Base-by-base conservation (phyloP, 1,140 invertebrate genomes). In the Whitmania pigra region DNA sequence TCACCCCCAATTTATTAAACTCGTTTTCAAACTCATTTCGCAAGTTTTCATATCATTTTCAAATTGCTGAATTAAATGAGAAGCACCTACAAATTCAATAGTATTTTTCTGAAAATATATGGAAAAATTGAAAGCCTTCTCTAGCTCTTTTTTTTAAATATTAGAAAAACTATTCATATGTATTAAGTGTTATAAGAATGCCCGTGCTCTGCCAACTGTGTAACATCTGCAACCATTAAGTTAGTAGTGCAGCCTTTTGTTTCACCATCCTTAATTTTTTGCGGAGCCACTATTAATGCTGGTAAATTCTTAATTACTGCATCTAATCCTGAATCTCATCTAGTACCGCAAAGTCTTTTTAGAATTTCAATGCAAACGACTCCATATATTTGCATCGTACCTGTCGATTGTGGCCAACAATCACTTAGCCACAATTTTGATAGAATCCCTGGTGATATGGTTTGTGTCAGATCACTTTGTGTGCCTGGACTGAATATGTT, bases 21-120 rank as follows among this genome's bases (percentile, higher is more conserved):
- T 40, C 49, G 68, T 69, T 69, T 69, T 31, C 49, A 27, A 69
- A 40, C 31, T 69, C 20, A 18, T 55, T 55, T 55, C 53, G n/a
- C n/a, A 55, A 17, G n/a, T 17, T n/a, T n/a, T 55, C n/a, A n/a
- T n/a, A n/a, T n/a, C n/a, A n/a, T n/a, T n/a, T n/a, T n/a, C n/a
- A n/a, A n/a, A n/a, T n/a, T 17, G 53, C n/a, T 55, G 53, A 55
- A 69, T 69, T 43, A 69, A 69, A 69, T 69, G 68, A 69, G 68
- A 69, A 69, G 36, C 68, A 40, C 29, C 49, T 69, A 69, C 68
- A 18, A 69, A 31, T 40, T 69, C 68, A 25, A 69, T 20, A 43
- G 29, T 69, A 69, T 15, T 69, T 69, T 43, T 43, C 68, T 25
- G 68, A 13, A 69, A 69, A 69, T 69, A 69, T 69, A 43, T 43